Conservation (phyloP, 2,888 invertebrate species). For the Pachymerium ferrugineum region DNA sequence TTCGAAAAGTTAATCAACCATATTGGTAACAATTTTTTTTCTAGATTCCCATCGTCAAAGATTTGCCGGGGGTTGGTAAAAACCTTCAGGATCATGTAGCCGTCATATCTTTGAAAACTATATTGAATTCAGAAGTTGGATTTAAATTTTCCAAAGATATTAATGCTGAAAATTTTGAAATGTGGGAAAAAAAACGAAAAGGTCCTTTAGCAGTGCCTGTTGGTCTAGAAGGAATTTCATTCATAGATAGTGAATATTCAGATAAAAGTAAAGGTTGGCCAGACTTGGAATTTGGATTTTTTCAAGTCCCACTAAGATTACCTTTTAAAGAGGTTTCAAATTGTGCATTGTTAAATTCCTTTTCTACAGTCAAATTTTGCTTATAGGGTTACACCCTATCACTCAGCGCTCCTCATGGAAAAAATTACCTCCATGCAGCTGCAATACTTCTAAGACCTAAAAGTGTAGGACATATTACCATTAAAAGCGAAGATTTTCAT, state of each 20-base stretch:
- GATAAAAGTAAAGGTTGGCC: constrained; percentile 31
- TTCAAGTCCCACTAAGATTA: not conserved
- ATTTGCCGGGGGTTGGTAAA: constrained; percentile 51
- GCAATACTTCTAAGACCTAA: not conserved
- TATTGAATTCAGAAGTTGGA: not conserved
- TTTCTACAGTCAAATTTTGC: too few species aligned
- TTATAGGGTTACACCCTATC: not conserved
- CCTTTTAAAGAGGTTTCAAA: not conserved
- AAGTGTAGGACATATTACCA: constrained; percentile 44
- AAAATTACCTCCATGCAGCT: not conserved
- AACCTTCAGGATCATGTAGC: constrained; percentile 52
- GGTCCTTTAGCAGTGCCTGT: constrained; percentile 32
- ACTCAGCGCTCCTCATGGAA: not conserved
- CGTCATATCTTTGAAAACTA: constrained; percentile 32
- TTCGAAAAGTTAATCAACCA: too few species aligned
- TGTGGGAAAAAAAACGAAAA: not conserved
- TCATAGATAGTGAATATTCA: constrained; percentile 24
- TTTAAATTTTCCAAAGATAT: not conserved
- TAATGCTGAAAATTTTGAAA: not conserved
- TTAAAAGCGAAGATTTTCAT: constrained; percentile 74
- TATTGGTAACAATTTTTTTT: too few species aligned
- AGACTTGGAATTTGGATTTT: not conserved
- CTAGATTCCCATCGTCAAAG: constrained; percentile 48
- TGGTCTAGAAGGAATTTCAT: constrained; percentile 30
- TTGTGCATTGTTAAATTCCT: not conserved